Conservation (phyloP, 1,140 invertebrate species). For the Samia ricini region DNA sequence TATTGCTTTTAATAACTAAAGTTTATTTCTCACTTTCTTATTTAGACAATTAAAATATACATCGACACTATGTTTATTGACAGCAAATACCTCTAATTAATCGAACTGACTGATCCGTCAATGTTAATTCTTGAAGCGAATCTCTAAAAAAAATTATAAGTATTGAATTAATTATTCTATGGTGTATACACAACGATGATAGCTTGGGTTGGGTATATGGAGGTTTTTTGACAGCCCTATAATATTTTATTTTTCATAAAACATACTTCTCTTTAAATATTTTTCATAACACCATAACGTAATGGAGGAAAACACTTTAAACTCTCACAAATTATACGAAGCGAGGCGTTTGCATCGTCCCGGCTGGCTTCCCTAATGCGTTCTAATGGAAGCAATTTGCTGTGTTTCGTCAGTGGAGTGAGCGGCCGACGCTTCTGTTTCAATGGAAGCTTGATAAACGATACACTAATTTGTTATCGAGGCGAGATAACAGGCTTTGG, state of each 20-base stretch:
- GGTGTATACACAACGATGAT: too few species aligned
- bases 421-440: background rate
- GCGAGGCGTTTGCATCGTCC: background rate
- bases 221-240: background rate
- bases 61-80: too few species aligned
- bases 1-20: too few species aligned
- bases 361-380: background rate
- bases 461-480: background rate
- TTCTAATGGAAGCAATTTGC: background rate
- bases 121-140: too few species aligned
- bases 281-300: background rate
- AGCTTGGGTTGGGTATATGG: too few species aligned
- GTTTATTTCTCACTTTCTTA: too few species aligned
- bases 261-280: background rate
- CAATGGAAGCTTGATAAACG: background rate
- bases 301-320: constrained; percentile 1
- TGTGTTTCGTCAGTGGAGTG: background rate
- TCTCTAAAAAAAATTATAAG: too few species aligned
- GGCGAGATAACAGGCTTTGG: background rate
- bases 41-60: too few species aligned
- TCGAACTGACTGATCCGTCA: too few species aligned
- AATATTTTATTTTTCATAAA: background rate
- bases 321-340: background rate
- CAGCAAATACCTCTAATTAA: too few species aligned
- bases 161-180: too few species aligned